These are phyloP conservation scores for Drosophila nigromelanica DNA, from an alignment of 1,140 invertebrate genomes.

Conservation along the genomic window DNA sequence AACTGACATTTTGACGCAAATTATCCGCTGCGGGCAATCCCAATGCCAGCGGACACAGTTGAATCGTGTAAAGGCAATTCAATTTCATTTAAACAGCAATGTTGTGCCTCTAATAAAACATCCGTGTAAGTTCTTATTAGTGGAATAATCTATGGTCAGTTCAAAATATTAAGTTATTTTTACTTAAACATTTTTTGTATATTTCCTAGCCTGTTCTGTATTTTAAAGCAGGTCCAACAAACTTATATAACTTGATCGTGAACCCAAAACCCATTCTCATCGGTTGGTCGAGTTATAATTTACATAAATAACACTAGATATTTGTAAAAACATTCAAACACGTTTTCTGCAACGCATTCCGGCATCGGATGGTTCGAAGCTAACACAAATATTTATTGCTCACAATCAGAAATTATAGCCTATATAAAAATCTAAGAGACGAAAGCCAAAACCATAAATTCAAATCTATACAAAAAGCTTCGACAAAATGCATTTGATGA, in stretches of 20 bases:
- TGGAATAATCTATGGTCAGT: too few species aligned
- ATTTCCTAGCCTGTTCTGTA: too few species aligned
- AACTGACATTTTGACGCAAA: slow-evolving; percentile 76
- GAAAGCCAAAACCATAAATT: slow-evolving; percentile 84
- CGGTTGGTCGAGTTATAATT: not conserved
- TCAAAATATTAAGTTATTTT: too few species aligned
- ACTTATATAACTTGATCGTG: too few species aligned
- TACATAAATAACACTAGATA: slow-evolving; percentile 13
- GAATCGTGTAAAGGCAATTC: slow-evolving; percentile 6
- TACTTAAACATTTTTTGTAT: too few species aligned
- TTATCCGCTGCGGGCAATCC: slow-evolving; percentile 63
- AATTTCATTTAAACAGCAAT: slow-evolving; percentile 4
- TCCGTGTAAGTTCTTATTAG: too few species aligned
- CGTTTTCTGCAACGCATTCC: slow-evolving; percentile 9
- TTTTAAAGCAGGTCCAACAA: too few species aligned
- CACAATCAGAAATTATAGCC: slow-evolving; percentile 41
- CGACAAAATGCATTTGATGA: slow-evolving; percentile 41
- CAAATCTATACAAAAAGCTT: slow-evolving; percentile 33
- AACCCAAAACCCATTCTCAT: too few species aligned
- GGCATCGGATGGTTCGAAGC: not conserved
- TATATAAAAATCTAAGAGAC: slow-evolving; percentile 27
- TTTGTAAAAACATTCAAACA: slow-evolving; percentile 11
- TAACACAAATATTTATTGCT: slow-evolving; percentile 37
- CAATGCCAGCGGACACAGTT: slow-evolving; percentile 31
- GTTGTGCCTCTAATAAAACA: not conserved